Evolutionary conservation across 2,797 vertebrate species (phyloP).

Genomic region (Lacerta agilis): DNA sequence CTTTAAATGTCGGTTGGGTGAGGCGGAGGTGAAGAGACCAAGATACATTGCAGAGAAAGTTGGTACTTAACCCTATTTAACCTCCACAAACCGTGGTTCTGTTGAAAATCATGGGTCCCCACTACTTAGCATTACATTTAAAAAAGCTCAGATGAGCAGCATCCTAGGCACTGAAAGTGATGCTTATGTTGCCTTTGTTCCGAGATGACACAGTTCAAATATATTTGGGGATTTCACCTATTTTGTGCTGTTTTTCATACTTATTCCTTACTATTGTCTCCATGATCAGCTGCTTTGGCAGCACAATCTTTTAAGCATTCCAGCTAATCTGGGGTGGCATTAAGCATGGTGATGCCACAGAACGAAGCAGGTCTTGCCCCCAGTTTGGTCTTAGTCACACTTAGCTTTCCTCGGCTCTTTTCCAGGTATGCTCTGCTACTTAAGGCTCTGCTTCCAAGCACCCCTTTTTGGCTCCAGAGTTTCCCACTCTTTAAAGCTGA

Average conservation of each 20-base stretch:
- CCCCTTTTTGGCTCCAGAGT: no score
- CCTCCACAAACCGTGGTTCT: no score
- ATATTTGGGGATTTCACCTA: neutral
- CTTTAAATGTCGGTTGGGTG: slow-evolving; percentile 27
- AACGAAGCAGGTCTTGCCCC: neutral
- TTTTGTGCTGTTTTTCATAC: neutral
- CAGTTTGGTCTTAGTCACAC: no score
- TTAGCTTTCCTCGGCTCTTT: no score
- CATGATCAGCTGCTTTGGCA: neutral
- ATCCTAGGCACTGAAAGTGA: no score
- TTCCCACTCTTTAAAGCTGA: no score
- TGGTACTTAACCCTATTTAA: neutral
- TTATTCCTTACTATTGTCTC: neutral
- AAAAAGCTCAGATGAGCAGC: no score
- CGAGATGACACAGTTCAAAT: neutral
- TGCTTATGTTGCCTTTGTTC: no score
- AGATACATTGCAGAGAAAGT: neutral
- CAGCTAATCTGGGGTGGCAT: neutral
- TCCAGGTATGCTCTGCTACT: no score
- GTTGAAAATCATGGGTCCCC: no score
- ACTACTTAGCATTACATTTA: no score
- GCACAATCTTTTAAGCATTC: neutral
- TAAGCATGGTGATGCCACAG: neutral
- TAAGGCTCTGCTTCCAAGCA: no score
- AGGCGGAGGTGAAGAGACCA: neutral